Base-by-base conservation (phyloP, 2,888 invertebrate genomes). In the Spilarctia lutea region DNA sequence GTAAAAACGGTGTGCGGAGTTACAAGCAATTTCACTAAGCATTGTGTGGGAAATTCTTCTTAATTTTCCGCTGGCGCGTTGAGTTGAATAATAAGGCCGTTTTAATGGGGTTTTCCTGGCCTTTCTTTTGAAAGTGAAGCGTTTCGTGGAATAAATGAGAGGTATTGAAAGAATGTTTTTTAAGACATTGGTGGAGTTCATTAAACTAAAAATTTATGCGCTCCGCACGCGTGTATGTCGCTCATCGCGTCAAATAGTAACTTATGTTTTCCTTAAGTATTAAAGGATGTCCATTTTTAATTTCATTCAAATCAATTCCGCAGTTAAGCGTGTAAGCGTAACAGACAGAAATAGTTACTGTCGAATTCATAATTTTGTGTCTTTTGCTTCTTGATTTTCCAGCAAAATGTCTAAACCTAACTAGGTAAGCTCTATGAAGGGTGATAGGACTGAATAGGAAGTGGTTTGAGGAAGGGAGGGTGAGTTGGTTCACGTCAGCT, bases 31-130 rank as follows among this genome's bases (percentile, higher is more conserved):
- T 90, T 91, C 85, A 87, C 86, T 87, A 87, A 83, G 89, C 87
- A 91, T 91, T 91, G 91, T 92, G 88, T 88, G 87, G 82, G 86
- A 86, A 88, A 86, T 91, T 91, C 90, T 91, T 91, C 91, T 92
- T 93, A 93, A 94, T 94, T 94, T 94, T 93, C 92, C 92, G 92
- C 87, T 87, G 82, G 87, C 88, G 84, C 87, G 89, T 88, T 80
- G 89, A 82, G 86, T 87, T 91, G 91, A 92, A 92, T 91, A 91
- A 92, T 91, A 92, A 90, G 86, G 88, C 82, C 81, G 85, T 89
- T 91, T 90, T 91, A 91, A 92, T 91, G 89, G 90, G 87, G 85
- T 87, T 88, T 90, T 87, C 86, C 90, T 87, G 87, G 86, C 87
- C 87, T 87, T 91, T 92, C 90, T 90, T 90, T 92, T 89, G 83